Percentiles rank a stretch among this genome's conserved stretches.
Evolutionary conservation across 2,113 vertebrate species (phyloP).

Genomic region (Okapia johnstoni): DNA sequence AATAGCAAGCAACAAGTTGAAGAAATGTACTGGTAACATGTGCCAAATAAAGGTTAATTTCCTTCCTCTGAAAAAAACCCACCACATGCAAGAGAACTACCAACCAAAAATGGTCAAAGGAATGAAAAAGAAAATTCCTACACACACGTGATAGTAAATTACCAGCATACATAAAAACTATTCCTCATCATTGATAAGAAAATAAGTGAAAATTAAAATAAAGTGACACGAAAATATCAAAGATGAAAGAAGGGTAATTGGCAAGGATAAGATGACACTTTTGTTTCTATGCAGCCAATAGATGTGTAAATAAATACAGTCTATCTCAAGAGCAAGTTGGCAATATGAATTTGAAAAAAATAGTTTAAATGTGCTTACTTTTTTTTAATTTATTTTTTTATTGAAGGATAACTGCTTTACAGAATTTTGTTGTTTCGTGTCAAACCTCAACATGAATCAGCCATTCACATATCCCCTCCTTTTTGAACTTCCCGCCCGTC

Average conservation of each 20-base stretch:
- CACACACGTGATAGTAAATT: neutral
- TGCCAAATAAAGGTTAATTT: neutral
- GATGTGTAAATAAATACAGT: neutral
- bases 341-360: neutral
- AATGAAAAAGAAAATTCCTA: constrained; percentile 7
- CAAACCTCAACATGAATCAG: neutral
- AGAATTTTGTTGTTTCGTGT: neutral
- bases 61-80: neutral
- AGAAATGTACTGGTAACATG: neutral
- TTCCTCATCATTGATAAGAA: neutral
- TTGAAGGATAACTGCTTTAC: neutral
- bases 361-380: constrained; percentile 29
- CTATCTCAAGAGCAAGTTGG: neutral
- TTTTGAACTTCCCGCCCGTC: neutral
- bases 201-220: constrained; percentile 21
- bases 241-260: neutral
- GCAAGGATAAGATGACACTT: neutral
- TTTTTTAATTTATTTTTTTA: neutral
- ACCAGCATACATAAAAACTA: neutral
- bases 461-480: neutral
- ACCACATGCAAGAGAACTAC: neutral
- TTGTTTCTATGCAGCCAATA: neutral
- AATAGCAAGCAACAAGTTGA: constrained; percentile 2
- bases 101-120: neutral
- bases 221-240: neutral